Base-by-base conservation (phyloP, 2,113 vertebrate species). In the Charadrius vociferus region DNA sequence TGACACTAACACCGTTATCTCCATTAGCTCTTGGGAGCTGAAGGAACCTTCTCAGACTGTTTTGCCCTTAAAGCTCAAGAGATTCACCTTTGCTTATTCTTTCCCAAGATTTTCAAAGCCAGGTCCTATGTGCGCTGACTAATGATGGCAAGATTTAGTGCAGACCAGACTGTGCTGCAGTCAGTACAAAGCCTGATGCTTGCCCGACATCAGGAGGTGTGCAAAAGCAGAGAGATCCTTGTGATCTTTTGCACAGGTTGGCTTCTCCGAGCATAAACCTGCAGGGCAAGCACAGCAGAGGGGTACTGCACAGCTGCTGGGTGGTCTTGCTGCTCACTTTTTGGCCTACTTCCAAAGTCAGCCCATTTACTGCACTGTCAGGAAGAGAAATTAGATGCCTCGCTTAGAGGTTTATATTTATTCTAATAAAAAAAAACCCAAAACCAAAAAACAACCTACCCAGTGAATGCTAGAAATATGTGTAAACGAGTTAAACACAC, bases 401-500 rank as follows among this genome's bases (percentile, higher is more conserved):
- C 41, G n/a, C 50, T 80, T 82, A 65, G 36, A 83, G 84, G 63
- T 86, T 94, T 86, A 23, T 91, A 86, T 81, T 92, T 96, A 81
- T 68, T 89, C 81, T 88, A 68, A 75, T 53, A 13, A n/a, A 8
- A n/a, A 23, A n/a, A 61, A 10, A 24, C 22, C 14, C 10, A n/a
- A 59, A 22, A 8, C 34, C 6, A 7, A 3, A 30, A 39, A 14
- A 59, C 1, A 62, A 34, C 49, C 49, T 61, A 68, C 19, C 39
- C 4, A 34, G 50, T 71, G 62, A 71, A 55, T 67, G 65, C 81
- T 89, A 89, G 71, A 95, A 92, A 93, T 94, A 81, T 34, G 88
- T 55, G 67, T 56, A 93, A 95, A 91, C 79, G 70, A 53, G 75
- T 88, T 97, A 91, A 96, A 92, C 24, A 79, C 74, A 95, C 83